Evolutionary conservation across 2,797 vertebrate species (phyloP), one percentile per base, ranked within the genome.

Genomic region (Phyllotis vaccarum): DNA sequence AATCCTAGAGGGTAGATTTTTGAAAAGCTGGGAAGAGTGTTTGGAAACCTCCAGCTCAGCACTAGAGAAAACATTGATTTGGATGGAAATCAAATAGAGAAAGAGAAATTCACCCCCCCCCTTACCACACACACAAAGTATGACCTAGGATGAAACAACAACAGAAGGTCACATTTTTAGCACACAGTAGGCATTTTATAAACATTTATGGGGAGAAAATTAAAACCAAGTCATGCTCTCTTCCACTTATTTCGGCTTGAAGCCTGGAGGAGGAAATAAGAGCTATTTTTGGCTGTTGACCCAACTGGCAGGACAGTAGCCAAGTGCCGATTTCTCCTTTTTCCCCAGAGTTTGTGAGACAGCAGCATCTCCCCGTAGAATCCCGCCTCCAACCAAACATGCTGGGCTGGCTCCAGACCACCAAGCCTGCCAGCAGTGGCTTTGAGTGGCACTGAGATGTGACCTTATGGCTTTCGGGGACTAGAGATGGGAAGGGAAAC

Each of bases 241-340:
- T 29, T 31, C 40, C 21, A 72, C 14, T 6, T 54, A 40, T 62
- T 29, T 78, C 22, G 1, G 2, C n/a, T 87, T 46, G 34, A 72
- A 91, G 68, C 37, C 54, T 40, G 5, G 40, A 74, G 37, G 37
- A 93, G 60, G 91, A 95, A 95, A 43, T 21, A 64, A 80, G 54
- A 94, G 92, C 91, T 89, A 58, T 92, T 96, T 49, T 3, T n/a
- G 64, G 88, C 62, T 16, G 17, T 54, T 80, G 90, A 93, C 56
- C 86, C 81, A 92, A 62, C 34, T 7, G 43, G 43, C 0, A 2
- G 93, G 72, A 72, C 0, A 16, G 76, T 1, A 29, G 80, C 75
- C 95, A 81, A 46, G 22, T 19, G 78, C 95, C 60, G 0, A 10
- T 56, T 52, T 54, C 62, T 54, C 72, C 60, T 34, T 60, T 40